Evolutionary conservation across 2,888 invertebrate genomes (phyloP), one percentile per base, ranked within the genome.

Genomic region (Microctonus hyperodae): DNA sequence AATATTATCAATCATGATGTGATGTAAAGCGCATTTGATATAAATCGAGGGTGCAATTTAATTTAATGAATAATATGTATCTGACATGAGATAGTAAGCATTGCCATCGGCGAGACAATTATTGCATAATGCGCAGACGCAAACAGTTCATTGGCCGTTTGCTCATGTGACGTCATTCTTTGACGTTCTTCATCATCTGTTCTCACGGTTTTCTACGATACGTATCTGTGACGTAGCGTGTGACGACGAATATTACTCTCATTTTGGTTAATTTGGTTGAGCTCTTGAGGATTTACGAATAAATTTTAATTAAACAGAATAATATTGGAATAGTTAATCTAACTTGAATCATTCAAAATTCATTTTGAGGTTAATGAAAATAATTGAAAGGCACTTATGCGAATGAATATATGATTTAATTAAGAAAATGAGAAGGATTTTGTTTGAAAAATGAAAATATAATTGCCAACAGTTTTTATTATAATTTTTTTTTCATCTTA

Each of bases 71-170:
- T 50, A 48, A 64, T 48, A 28, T 33, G 31, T 9, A 16, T 55
- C 33, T 31, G 33, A 16, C 13, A 16, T 31, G 55, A 33, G 56
- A 23, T 44, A n/a, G 10, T n/a, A 13, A 13, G 51, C 33, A 37
- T 53, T 53, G 63, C 63, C n/a, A 64, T 61, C 44, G 67, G 63
- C 35, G 37, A 37, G 20, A 48, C 13, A 56, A 57, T 62, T 64
- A 69, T 69, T 63, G 66, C 65, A 56, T 65, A 72, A 55, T 37
- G 72, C 72, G 72, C 73, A 70, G 66, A 67, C 68, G 66, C 70
- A 53, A 40, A 37, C 44, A 65, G 73, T 72, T 70, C 73, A 73
- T 69, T 71, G 70, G 69, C 72, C 72, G 65, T 33, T 55, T 22
- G 28, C 11, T 31, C 22, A 44, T 20, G 33, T 64, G 63, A 59